Conservation (phyloP, 2,888 invertebrate genomes). For the Epinotia brunnichana region DNA sequence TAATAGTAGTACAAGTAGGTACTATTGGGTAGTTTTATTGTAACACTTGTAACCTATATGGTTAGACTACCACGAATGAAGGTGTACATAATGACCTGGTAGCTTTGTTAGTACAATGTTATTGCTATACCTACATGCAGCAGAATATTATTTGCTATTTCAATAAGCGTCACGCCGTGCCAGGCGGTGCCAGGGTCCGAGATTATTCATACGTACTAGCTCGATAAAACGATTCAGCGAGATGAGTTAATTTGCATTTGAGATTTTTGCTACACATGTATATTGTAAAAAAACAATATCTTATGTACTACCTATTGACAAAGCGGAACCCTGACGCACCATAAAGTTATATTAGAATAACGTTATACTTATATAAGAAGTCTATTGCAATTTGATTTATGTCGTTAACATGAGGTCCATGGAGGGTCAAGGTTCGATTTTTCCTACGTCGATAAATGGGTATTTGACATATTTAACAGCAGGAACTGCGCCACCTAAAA, state of each 20-base stretch:
- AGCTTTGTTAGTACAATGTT: neutral
- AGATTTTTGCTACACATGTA: neutral
- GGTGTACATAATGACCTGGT: neutral
- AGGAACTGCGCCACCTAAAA: neutral
- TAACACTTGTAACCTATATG: no score
- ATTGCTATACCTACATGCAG: neutral
- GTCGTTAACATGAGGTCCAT: neutral
- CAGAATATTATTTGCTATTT: constrained; percentile 15
- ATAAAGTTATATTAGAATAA: neutral
- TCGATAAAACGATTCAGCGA: constrained; percentile 12
- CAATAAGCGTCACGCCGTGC: constrained; percentile 20
- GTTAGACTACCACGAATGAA: constrained; percentile 4
- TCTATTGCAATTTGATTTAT: neutral
- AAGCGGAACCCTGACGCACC: neutral
- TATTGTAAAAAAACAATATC: neutral
- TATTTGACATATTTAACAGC: neutral
- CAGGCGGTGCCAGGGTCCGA: constrained; percentile 18
- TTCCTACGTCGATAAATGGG: neutral
- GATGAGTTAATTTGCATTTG: constrained; percentile 11
- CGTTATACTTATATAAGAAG: neutral
- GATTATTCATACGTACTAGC: constrained; percentile 10
- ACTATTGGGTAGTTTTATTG: neutral
- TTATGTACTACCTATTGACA: neutral
- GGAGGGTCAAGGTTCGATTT: neutral
- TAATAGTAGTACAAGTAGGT: no score